Evolutionary conservation across 2,113 vertebrate genomes (phyloP), one percentile per base, ranked within the genome.

Genomic region (Leuciscus idus): DNA sequence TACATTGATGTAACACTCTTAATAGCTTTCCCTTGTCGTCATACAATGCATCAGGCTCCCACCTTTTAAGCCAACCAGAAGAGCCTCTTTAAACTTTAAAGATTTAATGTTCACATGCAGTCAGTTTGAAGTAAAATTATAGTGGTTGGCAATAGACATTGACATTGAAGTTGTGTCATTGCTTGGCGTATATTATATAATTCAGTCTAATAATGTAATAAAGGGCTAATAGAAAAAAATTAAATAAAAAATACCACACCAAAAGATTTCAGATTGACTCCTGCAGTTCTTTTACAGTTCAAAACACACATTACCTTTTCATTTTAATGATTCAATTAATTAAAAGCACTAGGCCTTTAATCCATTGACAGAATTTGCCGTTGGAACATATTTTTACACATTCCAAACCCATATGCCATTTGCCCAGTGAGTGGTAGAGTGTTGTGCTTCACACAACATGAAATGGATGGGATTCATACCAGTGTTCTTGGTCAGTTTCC

Each of bases 401-500:
- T 30, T 78, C 52, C 50, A 57, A 57, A 55, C 2, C 13, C 46
- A 77, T 52, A 5, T 78, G 26, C 28, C 46, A 50, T 17, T 17
- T 50, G 52, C 52, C 52, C 21, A 78, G 52, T n/a, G 33, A 79
- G 77, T 13, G 55, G 21, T 23, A 23, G 75, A 59, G 52, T 6
- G 33, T 8, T 57, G 50, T 78, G 48, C 28, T 57, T 50, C 17
- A 36, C 75, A 59, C 52, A 59, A 57, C 36, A 43, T 8, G 6
- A 70, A 70, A 19, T 36, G 30, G 66, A 36, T 19, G 30, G 30
- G 17, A 10, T 43, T 43, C 68, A 82, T 23, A 26, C 6, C 30
- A 36, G 70, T 82, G 59, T 77, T 64, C 72, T 78, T 83, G 84
- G 72, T 62, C 64, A 70, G 80, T 55, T 68, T 79, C 43, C 62